Conservation (phyloP, 2,113 vertebrate species). For the Bos indicus region DNA sequence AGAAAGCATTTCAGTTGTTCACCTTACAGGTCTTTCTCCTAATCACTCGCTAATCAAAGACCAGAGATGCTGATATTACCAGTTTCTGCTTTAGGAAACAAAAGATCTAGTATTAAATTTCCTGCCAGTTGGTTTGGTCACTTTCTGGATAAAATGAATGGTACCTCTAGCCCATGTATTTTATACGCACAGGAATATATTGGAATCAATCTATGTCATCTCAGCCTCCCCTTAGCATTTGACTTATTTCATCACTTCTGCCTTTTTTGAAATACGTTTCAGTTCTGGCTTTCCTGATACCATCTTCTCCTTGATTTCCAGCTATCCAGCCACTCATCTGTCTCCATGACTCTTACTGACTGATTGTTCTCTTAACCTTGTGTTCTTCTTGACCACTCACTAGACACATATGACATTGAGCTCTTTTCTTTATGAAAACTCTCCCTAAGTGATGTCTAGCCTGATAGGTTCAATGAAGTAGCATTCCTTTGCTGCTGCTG, state of each 20-base stretch:
- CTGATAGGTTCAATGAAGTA: not conserved
- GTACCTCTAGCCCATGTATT: not conserved
- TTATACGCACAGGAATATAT: not conserved
- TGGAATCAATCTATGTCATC: not conserved
- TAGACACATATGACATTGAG: accelerated
- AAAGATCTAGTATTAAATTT: not conserved
- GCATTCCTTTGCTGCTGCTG: not conserved
- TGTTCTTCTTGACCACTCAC: not conserved
- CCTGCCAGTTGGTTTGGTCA: not conserved
- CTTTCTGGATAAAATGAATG: not conserved
- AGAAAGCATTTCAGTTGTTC: not conserved
- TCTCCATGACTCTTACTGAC: not conserved
- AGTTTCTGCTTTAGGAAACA: not conserved
- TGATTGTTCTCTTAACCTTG: too few species aligned
- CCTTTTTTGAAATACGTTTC: not conserved
- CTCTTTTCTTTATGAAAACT: not conserved
- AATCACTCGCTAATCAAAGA: not conserved
- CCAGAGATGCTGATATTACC: not conserved
- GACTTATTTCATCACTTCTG: not conserved
- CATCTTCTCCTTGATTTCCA: not conserved
- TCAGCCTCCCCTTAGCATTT: not conserved
- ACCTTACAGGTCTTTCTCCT: not conserved
- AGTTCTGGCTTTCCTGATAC: not conserved
- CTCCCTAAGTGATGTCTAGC: not conserved
- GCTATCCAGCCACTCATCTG: not conserved